A percentile compares a stretch with the other conserved stretches of the same genome.
Conservation (phyloP, 2,888 invertebrate species). For the Ormyrus pomaceus region DNA sequence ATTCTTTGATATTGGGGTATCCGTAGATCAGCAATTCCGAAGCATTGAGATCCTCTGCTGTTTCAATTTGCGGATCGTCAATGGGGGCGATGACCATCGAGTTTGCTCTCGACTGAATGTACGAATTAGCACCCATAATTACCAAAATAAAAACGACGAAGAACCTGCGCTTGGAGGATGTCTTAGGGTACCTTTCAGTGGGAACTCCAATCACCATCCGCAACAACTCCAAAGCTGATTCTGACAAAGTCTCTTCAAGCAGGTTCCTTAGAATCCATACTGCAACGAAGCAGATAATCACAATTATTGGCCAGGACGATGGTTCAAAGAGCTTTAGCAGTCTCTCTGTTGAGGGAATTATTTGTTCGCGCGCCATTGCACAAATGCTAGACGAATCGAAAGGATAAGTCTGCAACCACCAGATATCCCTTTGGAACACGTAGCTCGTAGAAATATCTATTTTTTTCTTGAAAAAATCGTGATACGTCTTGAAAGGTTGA, state of each 20-base stretch:
- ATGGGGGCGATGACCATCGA: not conserved
- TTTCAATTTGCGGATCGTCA: not conserved
- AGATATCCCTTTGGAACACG: not conserved
- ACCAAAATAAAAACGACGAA: not conserved
- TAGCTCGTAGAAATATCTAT: not conserved
- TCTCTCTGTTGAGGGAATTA: not conserved
- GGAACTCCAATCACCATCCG: not conserved
- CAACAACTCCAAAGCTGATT: not conserved
- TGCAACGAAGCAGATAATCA: not conserved
- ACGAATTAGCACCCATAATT: not conserved
- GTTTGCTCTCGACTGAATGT: not conserved
- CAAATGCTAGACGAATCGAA: not conserved
- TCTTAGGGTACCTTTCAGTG: not conserved
- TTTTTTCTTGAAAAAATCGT: not conserved
- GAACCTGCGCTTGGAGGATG: not conserved
- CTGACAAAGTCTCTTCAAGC: not conserved
- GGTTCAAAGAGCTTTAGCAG: not conserved
- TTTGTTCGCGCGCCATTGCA: not conserved
- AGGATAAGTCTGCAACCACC: constrained; percentile 5
- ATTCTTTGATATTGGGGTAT: not conserved
- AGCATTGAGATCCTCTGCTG: not conserved
- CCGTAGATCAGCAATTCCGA: constrained; percentile 2
- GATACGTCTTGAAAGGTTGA: not conserved
- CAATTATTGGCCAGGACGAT: not conserved
- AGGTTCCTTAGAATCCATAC: not conserved